Percentiles rank a stretch among this genome's conserved stretches.
Evolutionary conservation across 2,113 vertebrate species (phyloP).

Genomic region (Raphicerus campestris): DNA sequence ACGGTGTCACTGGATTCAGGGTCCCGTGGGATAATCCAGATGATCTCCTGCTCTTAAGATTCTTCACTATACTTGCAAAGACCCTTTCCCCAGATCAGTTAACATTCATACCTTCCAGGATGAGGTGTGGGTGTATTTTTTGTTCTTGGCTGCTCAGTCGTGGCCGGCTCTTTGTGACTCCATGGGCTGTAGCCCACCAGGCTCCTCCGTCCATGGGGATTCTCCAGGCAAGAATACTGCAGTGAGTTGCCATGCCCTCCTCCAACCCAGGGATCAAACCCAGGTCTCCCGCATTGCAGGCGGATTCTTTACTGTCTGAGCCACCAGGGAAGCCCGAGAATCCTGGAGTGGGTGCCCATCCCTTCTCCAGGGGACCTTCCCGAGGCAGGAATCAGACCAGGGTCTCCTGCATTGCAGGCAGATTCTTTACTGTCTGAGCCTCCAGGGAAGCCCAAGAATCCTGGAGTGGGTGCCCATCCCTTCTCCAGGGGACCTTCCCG

Average conservation of each 20-base stretch:
- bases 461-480: neutral
- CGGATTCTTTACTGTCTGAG: neutral
- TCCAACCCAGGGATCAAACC: neutral
- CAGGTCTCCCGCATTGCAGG: neutral
- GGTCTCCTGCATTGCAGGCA: neutral
- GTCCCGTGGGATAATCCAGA: neutral
- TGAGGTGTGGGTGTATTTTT: neutral
- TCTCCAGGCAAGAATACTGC: neutral
- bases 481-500: neutral
- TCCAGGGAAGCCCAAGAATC: neutral
- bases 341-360: neutral
- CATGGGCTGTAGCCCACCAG: neutral
- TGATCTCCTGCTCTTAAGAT: neutral
- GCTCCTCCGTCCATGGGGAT: neutral
- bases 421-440: neutral
- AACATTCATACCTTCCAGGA: neutral
- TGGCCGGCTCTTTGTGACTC: neutral
- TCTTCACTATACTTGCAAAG: neutral
- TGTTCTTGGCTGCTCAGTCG: neutral
- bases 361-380: neutral
- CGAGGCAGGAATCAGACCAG: neutral
- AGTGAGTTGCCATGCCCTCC: neutral
- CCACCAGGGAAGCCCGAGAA: neutral
- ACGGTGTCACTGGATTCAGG: neutral
- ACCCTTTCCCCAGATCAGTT: neutral